These are phyloP conservation scores for Steatornis caripensis DNA, from an alignment of 2,113 vertebrate species.

Conservation along the genomic window DNA sequence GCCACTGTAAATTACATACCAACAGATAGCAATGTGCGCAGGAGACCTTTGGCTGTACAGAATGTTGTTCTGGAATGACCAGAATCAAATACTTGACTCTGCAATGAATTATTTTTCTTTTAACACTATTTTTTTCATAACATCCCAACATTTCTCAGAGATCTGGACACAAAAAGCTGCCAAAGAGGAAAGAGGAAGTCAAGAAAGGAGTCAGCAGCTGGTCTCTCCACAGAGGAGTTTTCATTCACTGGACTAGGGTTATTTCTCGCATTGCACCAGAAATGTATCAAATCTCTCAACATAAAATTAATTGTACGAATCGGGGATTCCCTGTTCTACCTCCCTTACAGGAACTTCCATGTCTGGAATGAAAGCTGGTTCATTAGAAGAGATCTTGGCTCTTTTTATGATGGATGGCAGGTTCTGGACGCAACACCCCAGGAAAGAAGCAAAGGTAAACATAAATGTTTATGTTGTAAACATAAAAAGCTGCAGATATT, in stretches of 20 bases:
- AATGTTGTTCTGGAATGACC: neutral
- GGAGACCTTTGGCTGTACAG: neutral
- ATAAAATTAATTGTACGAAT: neutral
- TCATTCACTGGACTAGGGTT: neutral
- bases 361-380: constrained; percentile 69
- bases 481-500: neutral
- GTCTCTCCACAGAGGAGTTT: neutral
- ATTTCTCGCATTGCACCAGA: neutral
- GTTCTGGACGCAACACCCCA: constrained; percentile 67
- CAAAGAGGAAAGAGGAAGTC: neutral
- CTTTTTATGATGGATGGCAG: constrained; percentile 64
- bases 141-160: neutral
- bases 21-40: neutral
- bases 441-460: constrained; percentile 60
- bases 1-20: neutral
- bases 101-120: neutral
- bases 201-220: neutral
- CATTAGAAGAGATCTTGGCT: constrained; percentile 40
- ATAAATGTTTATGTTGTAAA: too few species aligned
- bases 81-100: neutral
- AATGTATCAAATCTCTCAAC: neutral
- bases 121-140: neutral
- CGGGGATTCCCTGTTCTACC: neutral
- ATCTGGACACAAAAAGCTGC: neutral
- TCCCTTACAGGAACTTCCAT: constrained; percentile 52